phyloP scores from a whole-genome alignment of 2,113 vertebrate genomes.

The Garra rufa region DNA sequence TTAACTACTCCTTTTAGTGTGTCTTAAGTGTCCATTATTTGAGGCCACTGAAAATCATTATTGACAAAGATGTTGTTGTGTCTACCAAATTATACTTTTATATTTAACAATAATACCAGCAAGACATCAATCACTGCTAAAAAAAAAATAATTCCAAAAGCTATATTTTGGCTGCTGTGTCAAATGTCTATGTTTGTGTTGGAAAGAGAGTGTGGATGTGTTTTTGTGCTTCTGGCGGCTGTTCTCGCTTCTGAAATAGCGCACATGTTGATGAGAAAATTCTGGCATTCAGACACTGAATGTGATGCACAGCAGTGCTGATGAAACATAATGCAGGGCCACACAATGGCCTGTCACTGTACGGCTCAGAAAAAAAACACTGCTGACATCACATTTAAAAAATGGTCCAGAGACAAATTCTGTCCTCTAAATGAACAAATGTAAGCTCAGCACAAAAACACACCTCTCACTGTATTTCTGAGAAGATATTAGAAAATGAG shows the following conservation, averaged over 20 bases:
- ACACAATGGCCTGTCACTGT: not conserved
- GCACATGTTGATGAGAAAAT: not conserved
- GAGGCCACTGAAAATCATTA: not conserved
- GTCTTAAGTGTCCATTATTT: too few relatives aligned
- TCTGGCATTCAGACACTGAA: not conserved
- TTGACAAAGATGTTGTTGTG: not conserved
- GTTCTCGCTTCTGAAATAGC: not conserved
- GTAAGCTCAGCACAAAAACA: not conserved
- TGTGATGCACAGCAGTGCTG: not conserved
- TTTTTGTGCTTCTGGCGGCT: not conserved
- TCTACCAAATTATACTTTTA: not conserved
- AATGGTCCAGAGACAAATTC: not conserved
- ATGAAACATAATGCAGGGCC: not conserved
- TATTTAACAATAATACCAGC: not conserved
- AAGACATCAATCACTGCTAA: not conserved
- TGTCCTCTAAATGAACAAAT: not conserved
- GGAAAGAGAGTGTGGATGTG: not conserved
- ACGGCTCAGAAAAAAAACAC: slow-evolving; percentile 1
- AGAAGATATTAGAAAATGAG: not conserved
- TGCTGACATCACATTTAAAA: not conserved
- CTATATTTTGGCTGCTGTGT: not conserved
- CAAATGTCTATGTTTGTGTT: not conserved
- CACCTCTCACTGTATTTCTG: not conserved
- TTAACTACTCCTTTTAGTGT: too few relatives aligned
- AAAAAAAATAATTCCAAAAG: not conserved